Percentiles rank a stretch among this genome's conserved stretches.
These are phyloP conservation scores for Empidonax alnorum DNA, from an alignment of 2,113 vertebrate genomes.

Conservation along the genomic window DNA sequence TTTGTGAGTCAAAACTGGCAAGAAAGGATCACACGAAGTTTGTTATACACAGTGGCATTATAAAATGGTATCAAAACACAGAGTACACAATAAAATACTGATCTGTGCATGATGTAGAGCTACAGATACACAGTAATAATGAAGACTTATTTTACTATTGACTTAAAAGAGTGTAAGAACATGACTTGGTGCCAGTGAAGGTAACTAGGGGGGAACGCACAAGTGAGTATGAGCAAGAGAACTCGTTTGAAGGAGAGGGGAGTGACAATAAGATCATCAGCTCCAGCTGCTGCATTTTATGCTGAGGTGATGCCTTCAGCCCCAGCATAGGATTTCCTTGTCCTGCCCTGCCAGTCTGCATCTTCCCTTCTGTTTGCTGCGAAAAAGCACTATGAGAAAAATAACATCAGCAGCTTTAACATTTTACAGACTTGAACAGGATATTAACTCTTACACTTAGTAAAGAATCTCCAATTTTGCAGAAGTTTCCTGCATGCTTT, in stretches of 20 bases:
- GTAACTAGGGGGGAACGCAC: neutral
- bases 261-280: neutral
- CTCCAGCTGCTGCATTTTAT: neutral
- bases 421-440: neutral
- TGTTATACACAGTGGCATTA: neutral
- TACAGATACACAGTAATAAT: neutral
- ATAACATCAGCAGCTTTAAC: neutral
- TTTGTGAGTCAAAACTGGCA: neutral
- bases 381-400: neutral
- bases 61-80: neutral
- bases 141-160: neutral
- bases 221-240: neutral
- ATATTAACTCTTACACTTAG: neutral
- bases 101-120: neutral
- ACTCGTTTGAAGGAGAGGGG: neutral
- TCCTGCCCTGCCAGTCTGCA: neutral
- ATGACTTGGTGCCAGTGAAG: neutral
- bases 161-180: neutral
- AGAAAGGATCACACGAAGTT: neutral
- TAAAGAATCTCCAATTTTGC: neutral
- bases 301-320: neutral
- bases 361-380: neutral
- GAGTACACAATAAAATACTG: neutral
- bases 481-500: neutral
- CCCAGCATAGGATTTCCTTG: neutral